Evolutionary conservation across 1,140 invertebrate species (phyloP), one percentile per base, ranked within the genome.

Genomic region (Planococcus citri): DNA sequence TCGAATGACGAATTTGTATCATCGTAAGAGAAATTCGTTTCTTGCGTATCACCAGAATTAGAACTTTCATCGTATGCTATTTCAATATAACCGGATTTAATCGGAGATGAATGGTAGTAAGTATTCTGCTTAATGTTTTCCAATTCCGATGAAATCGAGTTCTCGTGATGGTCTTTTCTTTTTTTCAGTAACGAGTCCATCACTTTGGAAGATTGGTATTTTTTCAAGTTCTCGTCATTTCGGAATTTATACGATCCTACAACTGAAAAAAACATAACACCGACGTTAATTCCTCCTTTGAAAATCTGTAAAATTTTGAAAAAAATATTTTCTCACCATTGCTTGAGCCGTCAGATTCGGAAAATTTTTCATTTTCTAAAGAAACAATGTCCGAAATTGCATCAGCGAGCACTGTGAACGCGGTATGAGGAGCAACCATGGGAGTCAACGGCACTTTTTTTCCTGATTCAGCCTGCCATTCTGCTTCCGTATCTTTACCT

Each of bases 351-450:
- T 33, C 17, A 20, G 41, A 51, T 9, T 51, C n/a, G 3, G 41
- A 51, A 17, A 51, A 51, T 51, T 51, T 51, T 51, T 51, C 41
- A 20, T 51, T 51, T 51, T 51, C 41, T n/a, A 51, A 51, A 3
- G 41, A 4, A 14, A 51, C 41, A 17, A 51, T 51, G 25, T 64
- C 60, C 10, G 60, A 64, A 6, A 64, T 27, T 10, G 9, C 20
- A 64, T 64, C 60, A 20, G 60, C 60, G 6, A 64, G 60, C 12
- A 21, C 60, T 24, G 60, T 64, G 24, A 64, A 64, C 6, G 60
- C 60, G 9, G 60, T 64, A 24, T 24, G 25, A 9, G 21, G 9
- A 25, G 60, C 25, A 25, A 64, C 60, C 60, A 64, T 64, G 4
- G 60, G 60, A 27, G 25, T 27, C 3, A 24, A 17, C 3, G 60